Conservation (phyloP, 2,797 vertebrate genomes). For the Falco columbarius region DNA sequence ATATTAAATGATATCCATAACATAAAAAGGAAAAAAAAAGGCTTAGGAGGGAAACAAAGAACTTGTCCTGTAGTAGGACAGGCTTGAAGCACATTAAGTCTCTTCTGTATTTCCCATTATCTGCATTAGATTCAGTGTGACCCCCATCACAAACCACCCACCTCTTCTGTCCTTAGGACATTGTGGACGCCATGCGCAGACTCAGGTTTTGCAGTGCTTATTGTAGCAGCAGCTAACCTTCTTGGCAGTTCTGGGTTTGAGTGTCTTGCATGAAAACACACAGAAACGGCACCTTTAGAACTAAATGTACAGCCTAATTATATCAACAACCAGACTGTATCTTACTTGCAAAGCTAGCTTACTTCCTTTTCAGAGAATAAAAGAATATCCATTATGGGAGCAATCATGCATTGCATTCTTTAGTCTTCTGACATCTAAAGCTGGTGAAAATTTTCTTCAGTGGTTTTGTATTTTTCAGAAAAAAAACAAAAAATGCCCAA, state of each 20-base stretch:
- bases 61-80: background rate
- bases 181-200: fast-evolving
- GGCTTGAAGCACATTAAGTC: background rate
- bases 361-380: background rate
- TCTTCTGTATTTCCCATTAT: background rate
- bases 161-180: background rate
- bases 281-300: background rate
- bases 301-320: background rate
- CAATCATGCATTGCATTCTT: background rate
- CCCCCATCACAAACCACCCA: background rate
- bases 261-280: background rate
- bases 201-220: background rate
- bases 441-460: background rate
- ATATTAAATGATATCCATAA: background rate
- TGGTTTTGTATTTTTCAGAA: background rate
- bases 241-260: background rate
- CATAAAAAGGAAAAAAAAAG: background rate
- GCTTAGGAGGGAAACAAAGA: background rate
- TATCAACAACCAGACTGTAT: background rate
- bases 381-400: background rate
- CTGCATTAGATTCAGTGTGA: background rate
- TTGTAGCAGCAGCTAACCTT: background rate
- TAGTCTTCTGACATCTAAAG: background rate
- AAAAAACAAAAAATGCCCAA: background rate
- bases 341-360: background rate